These are phyloP conservation scores for Nudaria mundana DNA, from an alignment of 2,888 invertebrate species.

Conservation along the genomic window DNA sequence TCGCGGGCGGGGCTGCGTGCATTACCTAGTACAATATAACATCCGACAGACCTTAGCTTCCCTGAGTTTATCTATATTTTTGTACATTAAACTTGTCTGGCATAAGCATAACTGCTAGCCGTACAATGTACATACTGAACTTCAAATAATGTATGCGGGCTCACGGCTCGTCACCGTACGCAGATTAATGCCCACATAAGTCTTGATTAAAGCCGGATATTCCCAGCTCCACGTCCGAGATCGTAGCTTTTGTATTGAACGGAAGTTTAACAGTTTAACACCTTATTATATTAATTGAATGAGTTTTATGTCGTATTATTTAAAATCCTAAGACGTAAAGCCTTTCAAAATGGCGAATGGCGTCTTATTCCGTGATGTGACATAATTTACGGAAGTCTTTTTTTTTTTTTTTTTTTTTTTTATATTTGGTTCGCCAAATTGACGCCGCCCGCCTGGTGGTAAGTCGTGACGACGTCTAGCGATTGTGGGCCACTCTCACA, in stretches of 20 bases:
- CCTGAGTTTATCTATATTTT: too few relatives aligned
- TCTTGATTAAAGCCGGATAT: constrained; percentile 12
- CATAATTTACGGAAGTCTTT: too few relatives aligned
- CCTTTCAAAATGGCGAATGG: too few relatives aligned
- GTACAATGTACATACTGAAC: constrained; percentile 14
- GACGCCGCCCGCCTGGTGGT: too few relatives aligned
- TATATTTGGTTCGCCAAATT: too few relatives aligned
- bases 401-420: too few relatives aligned
- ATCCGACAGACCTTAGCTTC: too few relatives aligned
- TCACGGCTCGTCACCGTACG: constrained; percentile 28
- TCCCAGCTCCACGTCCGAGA: background rate
- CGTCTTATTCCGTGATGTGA: too few relatives aligned
- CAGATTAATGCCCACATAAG: constrained; percentile 18
- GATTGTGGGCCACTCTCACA: too few relatives aligned
- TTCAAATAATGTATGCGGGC: constrained; percentile 34
- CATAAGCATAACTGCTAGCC: constrained; percentile 2
- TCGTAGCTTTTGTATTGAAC: background rate
- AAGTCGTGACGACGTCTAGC: too few relatives aligned
- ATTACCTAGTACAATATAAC: too few relatives aligned
- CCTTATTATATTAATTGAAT: background rate
- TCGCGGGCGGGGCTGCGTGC: too few relatives aligned
- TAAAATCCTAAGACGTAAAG: background rate
- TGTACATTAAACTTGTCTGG: background rate
- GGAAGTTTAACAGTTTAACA: background rate
- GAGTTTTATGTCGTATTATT: background rate